A percentile compares a stretch with the other conserved stretches of the same genome.
Evolutionary conservation across 2,113 vertebrate species (phyloP).

Genomic region (Cyphomyrus discorhynchus): DNA sequence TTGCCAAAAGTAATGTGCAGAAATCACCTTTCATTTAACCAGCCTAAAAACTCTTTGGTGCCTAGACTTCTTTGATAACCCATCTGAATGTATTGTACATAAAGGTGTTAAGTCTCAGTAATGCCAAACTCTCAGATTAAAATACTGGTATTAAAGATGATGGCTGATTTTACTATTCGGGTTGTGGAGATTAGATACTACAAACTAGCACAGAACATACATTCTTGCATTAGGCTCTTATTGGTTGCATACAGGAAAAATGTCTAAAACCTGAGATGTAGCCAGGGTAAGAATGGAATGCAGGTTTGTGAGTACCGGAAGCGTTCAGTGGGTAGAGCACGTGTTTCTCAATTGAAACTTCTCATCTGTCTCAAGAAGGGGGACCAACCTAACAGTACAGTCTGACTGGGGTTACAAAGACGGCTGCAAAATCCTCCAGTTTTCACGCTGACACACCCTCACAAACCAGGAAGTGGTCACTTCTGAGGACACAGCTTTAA

Average conservation of each 20-base stretch:
- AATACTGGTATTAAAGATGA: not conserved
- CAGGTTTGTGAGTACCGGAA: not conserved
- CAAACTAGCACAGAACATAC: not conserved
- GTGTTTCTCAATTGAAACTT: slow-evolving; percentile 33
- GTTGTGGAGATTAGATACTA: not conserved
- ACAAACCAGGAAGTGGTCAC: not conserved
- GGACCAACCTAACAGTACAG: not conserved
- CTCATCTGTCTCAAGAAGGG: slow-evolving; percentile 29
- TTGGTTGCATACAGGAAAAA: not conserved
- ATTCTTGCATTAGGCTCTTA: not conserved
- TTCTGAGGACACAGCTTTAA: not conserved
- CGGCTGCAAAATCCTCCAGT: not conserved
- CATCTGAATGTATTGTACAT: not conserved
- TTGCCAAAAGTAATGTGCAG: not conserved
- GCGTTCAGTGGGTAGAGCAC: slow-evolving; percentile 9
- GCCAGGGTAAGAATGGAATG: not conserved
- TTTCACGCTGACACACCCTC: not conserved
- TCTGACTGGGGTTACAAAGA: not conserved
- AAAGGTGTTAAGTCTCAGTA: not conserved
- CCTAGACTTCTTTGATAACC: not conserved
- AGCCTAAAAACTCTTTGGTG: not conserved
- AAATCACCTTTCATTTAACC: not conserved
- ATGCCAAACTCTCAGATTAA: not conserved
- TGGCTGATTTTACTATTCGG: not conserved
- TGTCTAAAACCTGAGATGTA: not conserved